These are phyloP conservation scores for Nycteola revayana DNA, from an alignment of 2,888 invertebrate genomes.

Conservation along the genomic window DNA sequence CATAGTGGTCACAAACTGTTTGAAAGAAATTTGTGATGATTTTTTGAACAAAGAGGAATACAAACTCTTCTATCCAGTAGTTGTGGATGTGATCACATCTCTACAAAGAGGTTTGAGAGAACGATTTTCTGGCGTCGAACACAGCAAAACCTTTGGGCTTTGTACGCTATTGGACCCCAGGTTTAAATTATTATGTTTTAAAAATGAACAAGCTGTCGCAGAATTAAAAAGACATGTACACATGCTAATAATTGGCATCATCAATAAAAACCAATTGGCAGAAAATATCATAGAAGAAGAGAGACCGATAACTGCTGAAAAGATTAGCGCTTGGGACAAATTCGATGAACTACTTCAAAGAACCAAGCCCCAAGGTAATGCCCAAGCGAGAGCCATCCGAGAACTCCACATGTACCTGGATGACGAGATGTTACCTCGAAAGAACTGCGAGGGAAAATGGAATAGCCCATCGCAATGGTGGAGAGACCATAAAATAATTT, in stretches of 20 bases:
- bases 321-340: conserved; percentile 13
- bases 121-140: conserved; percentile 3
- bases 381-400: conserved; percentile 14
- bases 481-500: conserved; percentile 11
- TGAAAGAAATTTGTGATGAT: conserved; percentile 5
- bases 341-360: conserved; percentile 11
- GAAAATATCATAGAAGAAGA: conserved; percentile 1
- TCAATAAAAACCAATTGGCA: conserved; percentile 7
- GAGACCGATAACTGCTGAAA: neutral
- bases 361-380: conserved; percentile 13
- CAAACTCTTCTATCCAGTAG: conserved; percentile 1
- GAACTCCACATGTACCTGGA: conserved; percentile 7
- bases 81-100: neutral
- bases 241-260: conserved; percentile 6
- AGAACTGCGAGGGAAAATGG: conserved; percentile 6
- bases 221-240: conserved; percentile 11
- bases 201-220: conserved; percentile 9
- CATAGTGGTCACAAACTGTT: conserved; percentile 5
- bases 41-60: conserved; percentile 3
- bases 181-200: conserved; percentile 11
- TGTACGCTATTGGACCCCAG: conserved; percentile 16
- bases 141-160: conserved; percentile 7
- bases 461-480: conserved; percentile 29
- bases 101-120: conserved; percentile 7
- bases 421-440: conserved; percentile 8